These are phyloP conservation scores for Uromys caudimaculatus DNA, from an alignment of 2,797 vertebrate species.

Conservation along the genomic window DNA sequence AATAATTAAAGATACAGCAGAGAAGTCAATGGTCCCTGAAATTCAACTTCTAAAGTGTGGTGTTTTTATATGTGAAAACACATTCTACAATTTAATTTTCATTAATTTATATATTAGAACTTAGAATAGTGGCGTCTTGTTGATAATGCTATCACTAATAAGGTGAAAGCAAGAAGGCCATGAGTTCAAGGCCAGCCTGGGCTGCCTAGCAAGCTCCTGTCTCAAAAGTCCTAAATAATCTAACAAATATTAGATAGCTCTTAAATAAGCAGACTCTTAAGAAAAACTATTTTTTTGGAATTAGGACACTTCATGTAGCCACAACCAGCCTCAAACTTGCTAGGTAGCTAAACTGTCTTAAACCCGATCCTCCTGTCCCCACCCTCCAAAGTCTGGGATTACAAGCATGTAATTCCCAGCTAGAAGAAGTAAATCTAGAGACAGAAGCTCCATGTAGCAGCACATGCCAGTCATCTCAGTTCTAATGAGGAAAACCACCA, in stretches of 20 bases:
- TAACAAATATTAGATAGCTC: neutral
- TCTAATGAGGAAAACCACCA: neutral
- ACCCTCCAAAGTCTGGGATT: neutral
- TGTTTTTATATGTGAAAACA: neutral
- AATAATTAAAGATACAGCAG: constrained; percentile 10
- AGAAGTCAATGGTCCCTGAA: constrained; percentile 55
- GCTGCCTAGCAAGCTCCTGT: neutral
- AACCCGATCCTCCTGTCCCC: neutral
- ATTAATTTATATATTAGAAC: constrained; percentile 21
- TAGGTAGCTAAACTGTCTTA: neutral
- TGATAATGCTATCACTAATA: neutral
- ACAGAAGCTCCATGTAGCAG: neutral
- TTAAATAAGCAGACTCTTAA: neutral
- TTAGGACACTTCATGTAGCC: neutral
- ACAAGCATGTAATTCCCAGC: neutral
- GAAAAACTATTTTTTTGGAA: neutral
- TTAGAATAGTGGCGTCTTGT: neutral
- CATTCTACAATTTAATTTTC: constrained; percentile 34
- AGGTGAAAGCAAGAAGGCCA: neutral
- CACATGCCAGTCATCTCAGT: neutral
- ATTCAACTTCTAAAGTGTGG: constrained; percentile 54
- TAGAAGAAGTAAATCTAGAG: neutral
- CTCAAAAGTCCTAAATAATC: neutral
- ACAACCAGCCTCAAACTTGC: neutral
- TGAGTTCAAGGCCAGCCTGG: neutral